These are phyloP conservation scores for Aplochiton taeniatus DNA, from an alignment of 2,797 vertebrate species.

Conservation along the genomic window DNA sequence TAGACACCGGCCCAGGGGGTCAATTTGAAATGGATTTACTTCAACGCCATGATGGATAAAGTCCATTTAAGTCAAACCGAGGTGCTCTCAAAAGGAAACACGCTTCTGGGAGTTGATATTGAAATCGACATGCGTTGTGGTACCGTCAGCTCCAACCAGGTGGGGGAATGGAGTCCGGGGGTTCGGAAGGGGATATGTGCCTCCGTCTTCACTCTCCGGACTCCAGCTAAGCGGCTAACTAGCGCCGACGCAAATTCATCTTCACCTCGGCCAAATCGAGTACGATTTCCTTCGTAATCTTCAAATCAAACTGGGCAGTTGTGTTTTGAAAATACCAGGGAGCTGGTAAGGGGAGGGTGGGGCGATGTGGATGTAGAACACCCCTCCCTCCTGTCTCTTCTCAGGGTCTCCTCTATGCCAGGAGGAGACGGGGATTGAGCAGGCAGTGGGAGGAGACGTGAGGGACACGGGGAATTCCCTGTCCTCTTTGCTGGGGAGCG, in stretches of 20 bases:
- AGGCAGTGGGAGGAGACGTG: constrained; percentile 34
- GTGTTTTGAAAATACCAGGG: too few relatives aligned
- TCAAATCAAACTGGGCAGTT: too few relatives aligned
- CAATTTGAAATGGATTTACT: constrained; percentile 77
- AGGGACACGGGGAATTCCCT: constrained; percentile 68
- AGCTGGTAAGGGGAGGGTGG: too few relatives aligned
- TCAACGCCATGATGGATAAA: constrained; percentile 73
- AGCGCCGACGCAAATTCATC: too few relatives aligned
- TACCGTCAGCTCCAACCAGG: constrained; percentile 67
- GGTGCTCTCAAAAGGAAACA: constrained; percentile 67
- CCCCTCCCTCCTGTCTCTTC: constrained; percentile 10
- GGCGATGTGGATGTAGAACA: constrained; percentile 41
- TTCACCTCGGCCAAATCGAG: too few relatives aligned
- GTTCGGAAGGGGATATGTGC: constrained; percentile 20
- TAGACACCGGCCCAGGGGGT: constrained; percentile 65
- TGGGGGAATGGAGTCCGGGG: constrained; percentile 73
- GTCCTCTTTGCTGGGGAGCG: constrained; percentile 47
- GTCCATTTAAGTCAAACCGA: constrained; percentile 75
- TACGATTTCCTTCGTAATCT: too few relatives aligned
- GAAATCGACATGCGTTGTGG: constrained; percentile 67
- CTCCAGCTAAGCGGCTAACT: constrained; percentile 18
- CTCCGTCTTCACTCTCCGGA: constrained; percentile 49
- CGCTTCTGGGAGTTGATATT: constrained; percentile 65
- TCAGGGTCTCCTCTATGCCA: neutral
- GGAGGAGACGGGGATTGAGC: constrained; percentile 4